These are phyloP conservation scores for Tenthredo notha DNA, from an alignment of 2,888 invertebrate genomes.

Conservation along the genomic window DNA sequence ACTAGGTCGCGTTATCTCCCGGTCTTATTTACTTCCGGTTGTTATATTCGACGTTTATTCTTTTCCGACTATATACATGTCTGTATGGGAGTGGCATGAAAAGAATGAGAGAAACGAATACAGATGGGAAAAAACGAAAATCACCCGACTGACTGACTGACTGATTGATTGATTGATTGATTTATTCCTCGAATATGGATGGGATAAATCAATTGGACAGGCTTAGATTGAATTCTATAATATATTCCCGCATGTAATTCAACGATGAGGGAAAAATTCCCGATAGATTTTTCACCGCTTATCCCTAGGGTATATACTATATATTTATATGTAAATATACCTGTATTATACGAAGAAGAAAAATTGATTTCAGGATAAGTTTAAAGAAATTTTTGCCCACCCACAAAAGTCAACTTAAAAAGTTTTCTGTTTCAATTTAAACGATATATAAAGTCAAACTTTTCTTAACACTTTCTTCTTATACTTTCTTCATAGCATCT, in stretches of 20 bases:
- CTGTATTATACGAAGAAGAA: not conserved
- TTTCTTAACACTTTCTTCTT: not conserved
- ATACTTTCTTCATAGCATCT: not conserved
- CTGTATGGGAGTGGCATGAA: conserved; percentile 2
- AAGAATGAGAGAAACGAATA: not conserved
- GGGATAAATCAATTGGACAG: conserved; percentile 9
- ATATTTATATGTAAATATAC: not conserved
- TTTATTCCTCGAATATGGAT: not conserved
- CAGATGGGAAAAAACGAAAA: not conserved
- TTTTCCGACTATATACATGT: not conserved
- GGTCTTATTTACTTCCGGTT: conserved; percentile 49
- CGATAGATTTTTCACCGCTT: not conserved
- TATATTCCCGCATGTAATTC: not conserved
- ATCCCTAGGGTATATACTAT: not conserved
- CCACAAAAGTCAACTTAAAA: not conserved
- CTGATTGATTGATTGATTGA: not conserved
- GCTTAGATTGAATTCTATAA: conserved; percentile 21
- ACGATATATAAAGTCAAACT: not conserved
- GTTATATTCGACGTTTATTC: not conserved
- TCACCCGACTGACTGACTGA: not conserved
- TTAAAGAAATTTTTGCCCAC: not conserved
- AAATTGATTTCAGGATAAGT: not conserved
- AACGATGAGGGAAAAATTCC: not conserved
- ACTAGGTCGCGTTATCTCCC: conserved; percentile 16
- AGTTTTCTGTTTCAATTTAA: not conserved